Percentiles rank a stretch among this genome's conserved stretches.
Evolutionary conservation across 2,888 invertebrate genomes (phyloP).

Genomic region (Noctua janthe): DNA sequence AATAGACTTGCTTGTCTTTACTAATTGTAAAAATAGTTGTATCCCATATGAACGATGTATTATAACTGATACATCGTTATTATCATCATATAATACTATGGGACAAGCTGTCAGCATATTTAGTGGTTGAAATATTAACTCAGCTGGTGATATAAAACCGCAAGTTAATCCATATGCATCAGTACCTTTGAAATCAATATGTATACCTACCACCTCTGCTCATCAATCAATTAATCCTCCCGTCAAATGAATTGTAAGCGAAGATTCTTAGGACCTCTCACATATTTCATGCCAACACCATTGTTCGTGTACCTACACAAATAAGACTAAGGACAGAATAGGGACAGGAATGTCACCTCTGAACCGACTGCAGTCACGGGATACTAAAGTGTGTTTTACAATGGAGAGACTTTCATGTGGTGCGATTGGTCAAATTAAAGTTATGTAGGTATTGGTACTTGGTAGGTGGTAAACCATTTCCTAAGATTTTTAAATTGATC

Average conservation of each 20-base stretch:
- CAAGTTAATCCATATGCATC: slow-evolving; percentile 1
- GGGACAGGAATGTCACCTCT: slow-evolving; percentile 62
- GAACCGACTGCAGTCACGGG: slow-evolving; percentile 47
- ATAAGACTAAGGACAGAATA: slow-evolving; percentile 33
- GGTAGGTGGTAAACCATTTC: neutral
- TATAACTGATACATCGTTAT: slow-evolving; percentile 3
- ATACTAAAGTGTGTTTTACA: slow-evolving; percentile 41
- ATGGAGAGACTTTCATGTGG: neutral
- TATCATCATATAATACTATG: slow-evolving; percentile 6
- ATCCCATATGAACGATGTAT: too few relatives aligned
- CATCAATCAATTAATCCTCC: slow-evolving; percentile 25
- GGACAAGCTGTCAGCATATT: slow-evolving; percentile 16
- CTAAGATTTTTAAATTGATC: neutral
- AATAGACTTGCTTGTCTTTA: too few relatives aligned
- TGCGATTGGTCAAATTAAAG: neutral
- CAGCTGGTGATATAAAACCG: neutral
- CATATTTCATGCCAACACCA: slow-evolving; percentile 31
- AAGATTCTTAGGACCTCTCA: neutral
- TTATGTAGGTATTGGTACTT: neutral
- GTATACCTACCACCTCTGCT: neutral
- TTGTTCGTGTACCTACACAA: slow-evolving; percentile 24
- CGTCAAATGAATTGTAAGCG: slow-evolving; percentile 38
- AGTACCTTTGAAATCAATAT: slow-evolving; percentile 4
- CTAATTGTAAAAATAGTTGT: neutral
- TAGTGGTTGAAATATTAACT: slow-evolving; percentile 22